A percentile compares a stretch with the other conserved stretches of the same genome.
phyloP scores from a whole-genome alignment of 2,797 vertebrate species.

The Poliocrania exsul region DNA sequence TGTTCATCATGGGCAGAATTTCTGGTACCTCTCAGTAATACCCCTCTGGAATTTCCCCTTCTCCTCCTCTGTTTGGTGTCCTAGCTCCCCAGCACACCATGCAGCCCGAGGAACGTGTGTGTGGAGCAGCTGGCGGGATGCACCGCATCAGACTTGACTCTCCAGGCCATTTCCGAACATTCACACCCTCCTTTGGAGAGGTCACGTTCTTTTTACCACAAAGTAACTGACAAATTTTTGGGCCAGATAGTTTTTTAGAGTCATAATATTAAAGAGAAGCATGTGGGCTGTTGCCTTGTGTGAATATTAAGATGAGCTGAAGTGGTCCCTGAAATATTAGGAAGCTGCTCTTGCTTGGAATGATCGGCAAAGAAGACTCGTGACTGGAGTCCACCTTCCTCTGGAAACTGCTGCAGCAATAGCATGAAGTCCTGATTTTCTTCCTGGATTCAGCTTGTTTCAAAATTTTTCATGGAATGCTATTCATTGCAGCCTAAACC shows the following conservation, averaged over 20 bases:
- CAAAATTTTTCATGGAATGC: not conserved
- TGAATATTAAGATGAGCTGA: not conserved
- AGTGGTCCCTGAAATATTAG: not conserved
- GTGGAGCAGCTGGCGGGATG: rapidly evolving
- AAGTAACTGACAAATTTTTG: not conserved
- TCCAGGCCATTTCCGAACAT: not conserved
- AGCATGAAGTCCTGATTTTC: not conserved
- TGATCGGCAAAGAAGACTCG: not conserved
- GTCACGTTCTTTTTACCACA: not conserved
- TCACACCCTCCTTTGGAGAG: not conserved
- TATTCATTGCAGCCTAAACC: constrained; percentile 29
- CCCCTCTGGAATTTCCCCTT: not conserved
- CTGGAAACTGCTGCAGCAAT: not conserved
- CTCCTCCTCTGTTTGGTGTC: not conserved
- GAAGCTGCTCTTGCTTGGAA: not conserved
- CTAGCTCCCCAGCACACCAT: rapidly evolving
- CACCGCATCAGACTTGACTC: rapidly evolving
- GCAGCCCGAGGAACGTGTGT: no score
- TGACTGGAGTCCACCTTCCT: not conserved
- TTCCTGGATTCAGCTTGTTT: constrained; percentile 2
- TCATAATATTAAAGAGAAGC: not conserved
- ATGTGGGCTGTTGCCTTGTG: not conserved
- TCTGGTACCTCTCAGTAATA: not conserved
- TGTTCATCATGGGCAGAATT: rapidly evolving
- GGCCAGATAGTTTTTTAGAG: not conserved